Conservation (phyloP, 1,140 invertebrate species). For the Lerema accius region DNA sequence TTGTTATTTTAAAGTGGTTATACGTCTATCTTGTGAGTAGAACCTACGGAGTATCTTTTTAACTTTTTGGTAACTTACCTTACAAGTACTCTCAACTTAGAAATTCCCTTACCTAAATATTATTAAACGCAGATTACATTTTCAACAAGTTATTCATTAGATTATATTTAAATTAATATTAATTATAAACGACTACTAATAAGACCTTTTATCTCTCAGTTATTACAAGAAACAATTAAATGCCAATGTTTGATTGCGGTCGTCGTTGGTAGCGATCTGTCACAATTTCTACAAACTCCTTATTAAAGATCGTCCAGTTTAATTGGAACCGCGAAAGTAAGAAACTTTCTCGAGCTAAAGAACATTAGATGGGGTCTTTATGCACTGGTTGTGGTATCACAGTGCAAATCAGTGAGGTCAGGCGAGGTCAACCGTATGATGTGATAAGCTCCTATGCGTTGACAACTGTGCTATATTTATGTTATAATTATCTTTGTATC, state of each 20-base stretch:
- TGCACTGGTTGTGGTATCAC: constrained; percentile 44
- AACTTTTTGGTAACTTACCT: no score
- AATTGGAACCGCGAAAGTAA: constrained; percentile 22
- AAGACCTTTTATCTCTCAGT: no score
- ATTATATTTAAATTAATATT: no score
- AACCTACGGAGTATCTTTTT: no score
- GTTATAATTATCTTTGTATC: constrained; percentile 52
- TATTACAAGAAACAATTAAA: constrained; percentile 53
- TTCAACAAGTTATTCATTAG: no score
- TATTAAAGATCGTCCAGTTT: constrained; percentile 35
- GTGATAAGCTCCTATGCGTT: constrained; percentile 54
- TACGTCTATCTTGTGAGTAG: no score
- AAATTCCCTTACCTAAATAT: no score
- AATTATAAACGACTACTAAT: no score
- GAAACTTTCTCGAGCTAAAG: background rate
- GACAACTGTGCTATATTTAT: constrained; percentile 56
- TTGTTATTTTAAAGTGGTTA: no score
- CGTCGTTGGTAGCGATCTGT: constrained; percentile 48
- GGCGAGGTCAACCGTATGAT: constrained; percentile 52
- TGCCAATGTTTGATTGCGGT: constrained; percentile 48
- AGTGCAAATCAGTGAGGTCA: constrained; percentile 67
- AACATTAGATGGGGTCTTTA: constrained; percentile 26
- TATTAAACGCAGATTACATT: no score
- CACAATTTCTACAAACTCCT: constrained; percentile 45
- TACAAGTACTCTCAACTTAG: no score